These are phyloP conservation scores for Lipophrys pholis DNA, from an alignment of 2,113 vertebrate species.

Conservation along the genomic window DNA sequence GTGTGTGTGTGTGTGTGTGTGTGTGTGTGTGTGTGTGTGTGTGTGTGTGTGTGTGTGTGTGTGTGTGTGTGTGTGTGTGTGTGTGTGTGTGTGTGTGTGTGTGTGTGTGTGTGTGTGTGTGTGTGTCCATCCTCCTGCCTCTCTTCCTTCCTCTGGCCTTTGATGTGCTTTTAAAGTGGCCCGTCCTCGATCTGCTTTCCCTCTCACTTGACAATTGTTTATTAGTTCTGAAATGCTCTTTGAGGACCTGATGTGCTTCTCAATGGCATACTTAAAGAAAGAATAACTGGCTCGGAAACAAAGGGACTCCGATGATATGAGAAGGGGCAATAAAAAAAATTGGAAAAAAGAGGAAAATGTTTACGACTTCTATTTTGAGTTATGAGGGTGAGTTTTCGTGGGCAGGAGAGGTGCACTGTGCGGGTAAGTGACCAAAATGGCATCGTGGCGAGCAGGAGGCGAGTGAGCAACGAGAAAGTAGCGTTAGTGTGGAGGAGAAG, in stretches of 20 bases:
- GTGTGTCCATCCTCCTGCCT: constrained; percentile 53
- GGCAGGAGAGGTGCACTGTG: constrained; percentile 5
- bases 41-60: constrained; percentile 50
- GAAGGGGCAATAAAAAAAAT: constrained; percentile 34
- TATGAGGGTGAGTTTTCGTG: constrained; percentile 79
- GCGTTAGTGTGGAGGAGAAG: constrained; percentile 11
- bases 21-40: constrained; percentile 38
- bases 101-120: constrained; percentile 59
- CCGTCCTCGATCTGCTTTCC: constrained; percentile 87
- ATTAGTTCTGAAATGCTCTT: constrained; percentile 92
- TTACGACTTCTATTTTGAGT: constrained; percentile 89
- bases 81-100: constrained; percentile 16
- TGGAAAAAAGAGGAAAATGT: constrained; percentile 79
- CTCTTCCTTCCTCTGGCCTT: constrained; percentile 78
- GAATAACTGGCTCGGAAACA: constrained; percentile 67
- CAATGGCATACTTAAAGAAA: constrained; percentile 67
- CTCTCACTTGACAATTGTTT: constrained; percentile 94
- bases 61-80: constrained; percentile 42
- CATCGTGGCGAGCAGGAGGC: not conserved
- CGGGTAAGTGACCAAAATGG: not conserved
- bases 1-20: constrained; percentile 54
- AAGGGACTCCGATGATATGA: constrained; percentile 38
- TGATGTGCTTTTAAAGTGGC: constrained; percentile 91
- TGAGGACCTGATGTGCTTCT: constrained; percentile 88
- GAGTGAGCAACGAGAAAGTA: constrained; percentile 3